Percentiles rank a stretch among this genome's conserved stretches.
These are phyloP conservation scores for Psephotus haematonotus DNA, from an alignment of 2,113 vertebrate genomes.

Conservation along the genomic window DNA sequence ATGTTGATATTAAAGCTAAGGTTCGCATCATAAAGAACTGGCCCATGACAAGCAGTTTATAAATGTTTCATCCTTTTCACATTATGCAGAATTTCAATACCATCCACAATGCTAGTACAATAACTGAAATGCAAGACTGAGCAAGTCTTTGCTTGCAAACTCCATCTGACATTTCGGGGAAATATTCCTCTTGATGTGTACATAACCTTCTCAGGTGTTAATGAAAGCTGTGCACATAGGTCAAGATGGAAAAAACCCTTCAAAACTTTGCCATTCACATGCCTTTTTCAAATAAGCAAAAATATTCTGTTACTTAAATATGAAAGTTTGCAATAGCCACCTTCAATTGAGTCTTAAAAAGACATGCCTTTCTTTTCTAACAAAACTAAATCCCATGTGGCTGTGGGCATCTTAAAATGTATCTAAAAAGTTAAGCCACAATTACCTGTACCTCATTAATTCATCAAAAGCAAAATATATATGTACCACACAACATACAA, in stretches of 20 bases:
- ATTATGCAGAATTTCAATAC: constrained; percentile 78
- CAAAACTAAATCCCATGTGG: constrained; percentile 77
- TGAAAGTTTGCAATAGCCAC: constrained; percentile 66
- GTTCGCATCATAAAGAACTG: constrained; percentile 74
- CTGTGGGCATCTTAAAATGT: constrained; percentile 71
- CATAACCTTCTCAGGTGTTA: constrained; percentile 7
- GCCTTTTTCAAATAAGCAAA: constrained; percentile 58
- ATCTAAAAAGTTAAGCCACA: constrained; percentile 79
- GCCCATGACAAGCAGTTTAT: constrained; percentile 77
- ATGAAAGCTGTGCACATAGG: neutral
- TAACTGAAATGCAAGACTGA: constrained; percentile 69
- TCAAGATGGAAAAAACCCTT: constrained; percentile 49
- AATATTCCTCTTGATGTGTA: constrained; percentile 24
- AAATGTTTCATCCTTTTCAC: constrained; percentile 77
- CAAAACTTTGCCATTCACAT: constrained; percentile 42
- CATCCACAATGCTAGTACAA: constrained; percentile 71
- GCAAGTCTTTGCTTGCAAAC: constrained; percentile 55
- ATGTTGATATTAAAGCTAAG: constrained; percentile 78
- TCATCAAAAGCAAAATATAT: constrained; percentile 80
- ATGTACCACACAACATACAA: constrained; percentile 82
- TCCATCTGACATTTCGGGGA: constrained; percentile 61
- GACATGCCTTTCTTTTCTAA: constrained; percentile 67
- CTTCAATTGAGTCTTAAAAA: constrained; percentile 64
- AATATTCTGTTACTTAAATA: constrained; percentile 66
- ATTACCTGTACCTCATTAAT: constrained; percentile 77